Evolutionary conservation across 2,113 vertebrate genomes (phyloP).

Genomic region (Oostethus manadensis): DNA sequence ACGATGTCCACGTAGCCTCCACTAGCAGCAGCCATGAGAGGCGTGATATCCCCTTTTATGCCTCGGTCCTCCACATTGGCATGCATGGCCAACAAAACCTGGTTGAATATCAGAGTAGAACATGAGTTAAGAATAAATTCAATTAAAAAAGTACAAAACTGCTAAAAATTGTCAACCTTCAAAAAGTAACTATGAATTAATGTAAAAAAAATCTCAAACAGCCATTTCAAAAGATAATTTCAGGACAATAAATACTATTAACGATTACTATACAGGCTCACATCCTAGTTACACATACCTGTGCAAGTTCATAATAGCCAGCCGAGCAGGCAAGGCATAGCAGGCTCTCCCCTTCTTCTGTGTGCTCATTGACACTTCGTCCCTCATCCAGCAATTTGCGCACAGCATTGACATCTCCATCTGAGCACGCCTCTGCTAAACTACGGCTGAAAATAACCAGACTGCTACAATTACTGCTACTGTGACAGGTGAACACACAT

Average conservation of each 20-base stretch:
- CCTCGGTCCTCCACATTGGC: constrained; percentile 97
- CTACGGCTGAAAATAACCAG: constrained; percentile 93
- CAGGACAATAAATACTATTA: background rate
- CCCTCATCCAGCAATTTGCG: constrained; percentile 96
- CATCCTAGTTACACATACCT: constrained; percentile 68
- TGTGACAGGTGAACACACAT: constrained; percentile 69
- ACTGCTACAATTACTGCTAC: constrained; percentile 82
- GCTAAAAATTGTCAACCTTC: background rate
- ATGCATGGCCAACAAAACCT: constrained; percentile 97
- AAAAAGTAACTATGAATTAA: background rate
- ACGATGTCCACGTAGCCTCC: constrained; percentile 98
- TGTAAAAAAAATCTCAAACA: background rate
- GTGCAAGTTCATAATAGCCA: constrained; percentile 97
- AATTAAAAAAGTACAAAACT: background rate
- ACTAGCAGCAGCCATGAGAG: constrained; percentile 97
- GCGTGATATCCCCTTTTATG: constrained; percentile 97
- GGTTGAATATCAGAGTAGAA: background rate
- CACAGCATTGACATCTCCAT: constrained; percentile 97
- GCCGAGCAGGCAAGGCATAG: constrained; percentile 96
- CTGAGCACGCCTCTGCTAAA: constrained; percentile 97
- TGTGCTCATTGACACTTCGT: constrained; percentile 96
- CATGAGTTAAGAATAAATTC: background rate
- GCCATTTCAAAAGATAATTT: background rate
- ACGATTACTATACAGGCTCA: background rate
- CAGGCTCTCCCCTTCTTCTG: constrained; percentile 96